A percentile compares a stretch with the other conserved stretches of the same genome.
phyloP scores from a whole-genome alignment of 2,888 invertebrate species.

The Tribolium freemani region DNA sequence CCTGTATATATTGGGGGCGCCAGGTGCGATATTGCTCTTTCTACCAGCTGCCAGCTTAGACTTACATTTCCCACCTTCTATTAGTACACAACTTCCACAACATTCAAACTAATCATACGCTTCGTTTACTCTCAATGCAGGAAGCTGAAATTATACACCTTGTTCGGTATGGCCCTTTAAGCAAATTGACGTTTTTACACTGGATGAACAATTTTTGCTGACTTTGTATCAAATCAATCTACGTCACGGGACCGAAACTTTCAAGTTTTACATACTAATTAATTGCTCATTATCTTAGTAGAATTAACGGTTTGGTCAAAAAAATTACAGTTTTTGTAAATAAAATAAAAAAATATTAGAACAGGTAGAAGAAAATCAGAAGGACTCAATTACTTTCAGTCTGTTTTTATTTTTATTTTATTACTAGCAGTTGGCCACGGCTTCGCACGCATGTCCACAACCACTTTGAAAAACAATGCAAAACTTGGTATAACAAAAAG shows the following conservation, averaged over 20 bases:
- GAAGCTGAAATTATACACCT: slow-evolving; percentile 35
- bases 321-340: too few species aligned
- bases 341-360: too few species aligned
- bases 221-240: neutral
- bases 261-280: neutral
- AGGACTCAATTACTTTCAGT: too few species aligned
- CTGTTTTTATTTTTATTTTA: too few species aligned
- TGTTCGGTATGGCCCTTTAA: slow-evolving; percentile 17
- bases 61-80: slow-evolving; percentile 43
- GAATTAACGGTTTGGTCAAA: too few species aligned
- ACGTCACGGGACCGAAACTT: neutral
- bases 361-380: too few species aligned
- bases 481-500: too few species aligned
- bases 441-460: too few species aligned
- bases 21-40: slow-evolving; percentile 48
- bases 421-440: too few species aligned
- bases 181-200: neutral
- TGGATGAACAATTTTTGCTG: neutral
- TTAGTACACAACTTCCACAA: slow-evolving; percentile 37
- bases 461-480: too few species aligned
- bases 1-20: slow-evolving; percentile 52
- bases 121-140: slow-evolving; percentile 38
- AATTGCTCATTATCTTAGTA: too few species aligned
- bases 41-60: slow-evolving; percentile 45
- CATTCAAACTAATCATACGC: slow-evolving; percentile 41